These are phyloP conservation scores for Champsocephalus esox DNA, from an alignment of 2,797 vertebrate species.

Conservation along the genomic window DNA sequence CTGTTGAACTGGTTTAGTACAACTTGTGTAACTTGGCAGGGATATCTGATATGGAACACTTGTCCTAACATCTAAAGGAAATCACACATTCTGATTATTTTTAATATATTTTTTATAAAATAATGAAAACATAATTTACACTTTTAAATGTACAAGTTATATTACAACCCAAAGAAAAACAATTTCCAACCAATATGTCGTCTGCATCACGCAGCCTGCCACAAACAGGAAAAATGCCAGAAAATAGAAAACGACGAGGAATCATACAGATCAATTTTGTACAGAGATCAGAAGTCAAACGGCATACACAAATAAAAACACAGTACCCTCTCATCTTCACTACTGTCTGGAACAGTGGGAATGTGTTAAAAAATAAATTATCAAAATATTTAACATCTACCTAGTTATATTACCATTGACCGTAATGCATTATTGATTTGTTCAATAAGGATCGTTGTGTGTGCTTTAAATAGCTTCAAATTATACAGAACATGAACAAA, in stretches of 20 bases:
- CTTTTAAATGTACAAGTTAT: constrained; percentile 88
- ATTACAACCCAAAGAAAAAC: constrained; percentile 82
- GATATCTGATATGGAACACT: no score
- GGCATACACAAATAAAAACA: constrained; percentile 63
- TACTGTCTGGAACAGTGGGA: constrained; percentile 75
- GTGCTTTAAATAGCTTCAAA: constrained; percentile 81
- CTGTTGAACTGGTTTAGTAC: no score
- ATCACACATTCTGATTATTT: constrained; percentile 65
- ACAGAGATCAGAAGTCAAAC: constrained; percentile 76
- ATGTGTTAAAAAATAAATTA: constrained; percentile 88
- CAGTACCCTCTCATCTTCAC: constrained; percentile 80
- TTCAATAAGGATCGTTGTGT: constrained; percentile 73
- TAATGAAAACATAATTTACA: constrained; percentile 91
- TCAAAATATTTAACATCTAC: constrained; percentile 84
- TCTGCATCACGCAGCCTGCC: constrained; percentile 54
- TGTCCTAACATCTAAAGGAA: not conserved
- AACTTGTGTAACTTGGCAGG: not conserved
- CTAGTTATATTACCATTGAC: constrained; percentile 67
- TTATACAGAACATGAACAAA: constrained; percentile 66
- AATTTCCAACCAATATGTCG: constrained; percentile 53
- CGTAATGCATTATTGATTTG: constrained; percentile 79
- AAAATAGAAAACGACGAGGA: constrained; percentile 41
- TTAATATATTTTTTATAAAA: constrained; percentile 88
- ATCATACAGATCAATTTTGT: constrained; percentile 76
- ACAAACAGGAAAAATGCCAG: constrained; percentile 27